A percentile compares a stretch with the other conserved stretches of the same genome.
Evolutionary conservation across 2,797 vertebrate genomes (phyloP).

Genomic region (Miichthys miiuy): DNA sequence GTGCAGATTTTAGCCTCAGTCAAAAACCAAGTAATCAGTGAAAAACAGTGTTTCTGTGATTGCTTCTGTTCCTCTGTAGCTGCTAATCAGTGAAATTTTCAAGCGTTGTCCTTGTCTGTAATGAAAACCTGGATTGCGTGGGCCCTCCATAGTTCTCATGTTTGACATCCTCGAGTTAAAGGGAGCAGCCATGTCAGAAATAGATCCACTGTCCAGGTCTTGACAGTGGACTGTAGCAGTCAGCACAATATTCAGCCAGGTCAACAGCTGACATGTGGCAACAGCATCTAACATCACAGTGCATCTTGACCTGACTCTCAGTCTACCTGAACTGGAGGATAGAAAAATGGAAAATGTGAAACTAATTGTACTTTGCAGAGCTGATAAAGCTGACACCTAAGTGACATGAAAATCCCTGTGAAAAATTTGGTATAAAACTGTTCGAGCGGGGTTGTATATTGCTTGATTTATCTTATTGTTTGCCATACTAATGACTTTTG

Average conservation of each 20-base stretch:
- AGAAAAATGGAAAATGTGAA: slow-evolving; percentile 6
- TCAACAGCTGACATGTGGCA: slow-evolving; percentile 35
- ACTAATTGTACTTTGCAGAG: slow-evolving; percentile 14
- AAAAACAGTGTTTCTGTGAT: slow-evolving; percentile 29
- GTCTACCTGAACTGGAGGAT: slow-evolving; percentile 16
- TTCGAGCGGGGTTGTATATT: background rate
- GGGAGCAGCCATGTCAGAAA: slow-evolving; percentile 17
- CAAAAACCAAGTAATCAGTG: background rate
- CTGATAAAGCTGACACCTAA: slow-evolving; percentile 9
- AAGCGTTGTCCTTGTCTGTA: slow-evolving; percentile 32
- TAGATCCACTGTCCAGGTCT: slow-evolving; percentile 5
- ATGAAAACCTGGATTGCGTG: slow-evolving; percentile 28
- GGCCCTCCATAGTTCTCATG: background rate
- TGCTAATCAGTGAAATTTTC: slow-evolving; percentile 43
- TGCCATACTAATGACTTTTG: background rate
- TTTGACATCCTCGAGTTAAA: slow-evolving; percentile 15
- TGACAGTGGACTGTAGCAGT: slow-evolving; percentile 25
- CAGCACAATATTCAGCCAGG: slow-evolving; percentile 30
- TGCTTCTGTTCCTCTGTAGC: slow-evolving; percentile 10
- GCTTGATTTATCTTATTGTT: slow-evolving; percentile 2
- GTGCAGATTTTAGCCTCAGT: slow-evolving; percentile 6
- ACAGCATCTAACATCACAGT: background rate
- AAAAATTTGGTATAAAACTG: background rate
- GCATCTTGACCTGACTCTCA: slow-evolving; percentile 14
- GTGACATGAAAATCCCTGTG: background rate